Evolutionary conservation across 2,113 vertebrate genomes (phyloP).

Genomic region (Pyrgilauda ruficollis): DNA sequence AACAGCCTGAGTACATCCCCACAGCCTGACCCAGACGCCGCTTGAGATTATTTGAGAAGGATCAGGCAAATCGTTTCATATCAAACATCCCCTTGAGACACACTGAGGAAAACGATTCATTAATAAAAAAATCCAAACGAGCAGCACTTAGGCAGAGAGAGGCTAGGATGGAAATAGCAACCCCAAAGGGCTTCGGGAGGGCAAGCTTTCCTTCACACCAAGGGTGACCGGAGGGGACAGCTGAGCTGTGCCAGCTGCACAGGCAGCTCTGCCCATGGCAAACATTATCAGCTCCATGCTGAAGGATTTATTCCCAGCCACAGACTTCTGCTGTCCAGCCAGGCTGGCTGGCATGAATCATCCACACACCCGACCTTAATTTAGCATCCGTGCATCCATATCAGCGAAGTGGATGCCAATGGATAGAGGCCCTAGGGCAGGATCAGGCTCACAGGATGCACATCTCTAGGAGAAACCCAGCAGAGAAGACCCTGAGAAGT

Average conservation of each 20-base stretch:
- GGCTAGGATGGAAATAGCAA: neutral
- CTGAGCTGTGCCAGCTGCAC: neutral
- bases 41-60: neutral
- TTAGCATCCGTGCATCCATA: neutral
- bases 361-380: neutral
- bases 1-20: neutral
- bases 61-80: neutral
- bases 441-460: accelerated
- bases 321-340: neutral
- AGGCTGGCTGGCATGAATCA: neutral
- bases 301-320: slow-evolving; percentile 8
- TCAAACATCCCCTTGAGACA: neutral
- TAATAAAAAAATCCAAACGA: neutral
- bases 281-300: accelerated
- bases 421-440: neutral
- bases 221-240: neutral
- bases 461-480: neutral
- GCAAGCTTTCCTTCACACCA: neutral
- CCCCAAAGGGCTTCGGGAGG: neutral
- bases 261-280: neutral
- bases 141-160: neutral
- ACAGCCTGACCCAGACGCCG: neutral
- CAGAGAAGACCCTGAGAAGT: neutral
- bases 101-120: neutral
- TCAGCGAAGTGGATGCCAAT: accelerated